phyloP scores from a whole-genome alignment of 2,797 vertebrate genomes.

The Peromyscus melanophrys region DNA sequence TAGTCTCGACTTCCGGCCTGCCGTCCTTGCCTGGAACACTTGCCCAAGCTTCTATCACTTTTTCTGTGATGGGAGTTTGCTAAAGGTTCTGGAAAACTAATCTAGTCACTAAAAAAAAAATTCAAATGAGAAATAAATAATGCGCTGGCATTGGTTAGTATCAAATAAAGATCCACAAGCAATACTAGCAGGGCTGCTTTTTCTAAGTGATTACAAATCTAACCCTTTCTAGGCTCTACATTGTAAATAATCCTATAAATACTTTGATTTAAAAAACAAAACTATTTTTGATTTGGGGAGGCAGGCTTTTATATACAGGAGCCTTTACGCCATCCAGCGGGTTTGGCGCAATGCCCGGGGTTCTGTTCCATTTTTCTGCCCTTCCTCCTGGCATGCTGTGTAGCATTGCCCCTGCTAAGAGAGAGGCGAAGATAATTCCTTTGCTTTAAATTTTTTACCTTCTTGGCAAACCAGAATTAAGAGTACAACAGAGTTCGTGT shows the following conservation, averaged over 20 bases:
- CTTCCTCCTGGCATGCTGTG: slow-evolving; percentile 40
- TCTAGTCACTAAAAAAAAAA: slow-evolving; percentile 71
- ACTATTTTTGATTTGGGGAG: slow-evolving; percentile 29
- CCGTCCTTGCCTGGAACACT: slow-evolving; percentile 56
- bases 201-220: slow-evolving; percentile 60
- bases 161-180: slow-evolving; percentile 60
- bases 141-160: slow-evolving; percentile 65
- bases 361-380: slow-evolving; percentile 12
- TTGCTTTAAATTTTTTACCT: slow-evolving; percentile 60
- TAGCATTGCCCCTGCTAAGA: slow-evolving; percentile 76
- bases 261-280: background rate
- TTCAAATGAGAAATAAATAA: slow-evolving; percentile 67
- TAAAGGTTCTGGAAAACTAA: slow-evolving; percentile 70
- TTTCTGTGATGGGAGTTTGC: slow-evolving; percentile 75
- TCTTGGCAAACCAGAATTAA: slow-evolving; percentile 65
- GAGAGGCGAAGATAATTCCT: slow-evolving; percentile 47
- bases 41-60: slow-evolving; percentile 79
- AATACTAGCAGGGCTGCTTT: slow-evolving; percentile 64
- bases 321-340: slow-evolving; percentile 62
- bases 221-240: slow-evolving; percentile 62
- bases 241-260: slow-evolving; percentile 73
- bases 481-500: slow-evolving; percentile 25
- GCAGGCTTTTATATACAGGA: slow-evolving; percentile 64
- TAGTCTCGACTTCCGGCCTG: slow-evolving; percentile 72
- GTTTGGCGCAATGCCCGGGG: slow-evolving; percentile 16